Base-by-base conservation (phyloP, 1,140 invertebrate genomes). In the Leptinotarsa defecta region DNA sequence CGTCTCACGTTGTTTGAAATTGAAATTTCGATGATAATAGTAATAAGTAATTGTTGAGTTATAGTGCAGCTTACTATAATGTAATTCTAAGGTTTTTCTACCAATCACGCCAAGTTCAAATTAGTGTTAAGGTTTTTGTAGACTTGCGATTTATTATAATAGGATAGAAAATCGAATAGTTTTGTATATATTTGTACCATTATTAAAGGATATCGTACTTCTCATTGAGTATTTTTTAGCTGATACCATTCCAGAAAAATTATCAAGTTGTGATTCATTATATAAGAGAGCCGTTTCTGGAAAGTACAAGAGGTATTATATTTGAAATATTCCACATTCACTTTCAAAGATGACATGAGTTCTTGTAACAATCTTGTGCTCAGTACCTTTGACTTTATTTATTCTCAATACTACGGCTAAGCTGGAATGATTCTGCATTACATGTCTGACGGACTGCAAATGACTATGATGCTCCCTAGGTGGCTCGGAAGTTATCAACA, bases 111-210 rank as follows among this genome's bases (percentile, higher is more conserved):
- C 52, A 57, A 57, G 52, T 57, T 57, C 52, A 57, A 57, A 57
- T 57, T 57, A 57, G 52, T 15, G 3, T 57, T 57, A 57, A 57
- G 52, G 52, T n/a, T 57, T 57, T 17, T 57, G 52, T n/a, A 57
- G 52, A 57, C 15, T n/a, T 15, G 52, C 15, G 52, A 57, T 57
- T 57, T 57, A n/a, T n/a, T 57, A 2, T 57, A 17, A 17, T 57
- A n/a, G 52, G 13, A 17, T 57, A 57, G 17, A 4, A 17, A 15
- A n/a, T 5, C 52, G 52, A 57, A 19, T 57, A 15, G 52, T 17
- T 57, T 57, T 57, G 52, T 57, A 57, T 57, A 57, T 57, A 57
- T 57, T 57, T 57, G 6, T 57, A 57, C n/a, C 52, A 57, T 57
- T 57, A 57, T 57, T 57, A 19, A 57, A 57, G 6, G 13, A 15